These are phyloP conservation scores for Pituophis catenifer DNA, from an alignment of 2,113 vertebrate species.

Conservation along the genomic window DNA sequence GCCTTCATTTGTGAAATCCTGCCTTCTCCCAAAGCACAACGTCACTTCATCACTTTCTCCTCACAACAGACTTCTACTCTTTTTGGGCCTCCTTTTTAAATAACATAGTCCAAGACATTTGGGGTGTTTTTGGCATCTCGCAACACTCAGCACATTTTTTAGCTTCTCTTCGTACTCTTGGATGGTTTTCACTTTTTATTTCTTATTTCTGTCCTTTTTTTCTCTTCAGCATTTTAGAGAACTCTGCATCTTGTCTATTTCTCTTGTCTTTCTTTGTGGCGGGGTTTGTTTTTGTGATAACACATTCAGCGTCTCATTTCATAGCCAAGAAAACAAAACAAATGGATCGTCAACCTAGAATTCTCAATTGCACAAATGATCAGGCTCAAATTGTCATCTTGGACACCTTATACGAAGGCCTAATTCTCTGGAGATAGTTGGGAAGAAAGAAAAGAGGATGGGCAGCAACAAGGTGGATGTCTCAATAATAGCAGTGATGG, in stretches of 20 bases:
- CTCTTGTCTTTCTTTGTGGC: background rate
- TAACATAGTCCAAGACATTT: background rate
- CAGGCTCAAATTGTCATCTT: background rate
- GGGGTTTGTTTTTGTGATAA: background rate
- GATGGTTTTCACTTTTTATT: background rate
- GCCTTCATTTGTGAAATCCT: background rate
- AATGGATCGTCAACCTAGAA: background rate
- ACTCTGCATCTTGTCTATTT: background rate
- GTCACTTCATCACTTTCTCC: background rate
- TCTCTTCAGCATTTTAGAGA: background rate
- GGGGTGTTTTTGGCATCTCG: background rate
- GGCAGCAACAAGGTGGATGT: background rate
- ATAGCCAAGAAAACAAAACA: background rate
- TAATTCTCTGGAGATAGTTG: no score
- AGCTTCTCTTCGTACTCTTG: background rate
- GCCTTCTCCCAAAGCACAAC: background rate
- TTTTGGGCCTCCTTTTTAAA: background rate
- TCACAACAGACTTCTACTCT: background rate
- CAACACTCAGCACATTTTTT: background rate
- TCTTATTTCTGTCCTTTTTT: background rate
- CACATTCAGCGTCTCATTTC: background rate
- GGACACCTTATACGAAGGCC: background rate
- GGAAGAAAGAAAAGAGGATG: background rate
- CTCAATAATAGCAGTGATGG: background rate
- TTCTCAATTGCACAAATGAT: background rate